Base-by-base conservation (phyloP, 2,888 invertebrate species). In the Hartigia nigra region DNA sequence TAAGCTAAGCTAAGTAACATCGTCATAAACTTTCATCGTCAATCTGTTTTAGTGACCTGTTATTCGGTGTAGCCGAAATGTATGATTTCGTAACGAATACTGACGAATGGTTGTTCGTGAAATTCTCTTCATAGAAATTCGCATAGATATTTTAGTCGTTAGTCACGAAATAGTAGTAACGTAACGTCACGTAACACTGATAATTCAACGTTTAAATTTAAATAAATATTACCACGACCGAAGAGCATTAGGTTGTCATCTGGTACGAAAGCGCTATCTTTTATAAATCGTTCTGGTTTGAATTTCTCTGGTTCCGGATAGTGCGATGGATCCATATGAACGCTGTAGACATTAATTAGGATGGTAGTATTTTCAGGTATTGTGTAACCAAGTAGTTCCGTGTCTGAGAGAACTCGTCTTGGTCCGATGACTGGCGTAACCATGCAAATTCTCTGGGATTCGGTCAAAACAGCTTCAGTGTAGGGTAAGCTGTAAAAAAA, bases 281-380 rank as follows among this genome's bases (percentile, higher is more conserved):
- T 86, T 12, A 95, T 86, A 86, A 95, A 95, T 82, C 95, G 92
- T 86, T 95, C 95, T 0, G 95, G 95, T 4, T 93, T 92, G 86
- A 95, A 95, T 3, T 85, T 89, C 36, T 94, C 91, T 0, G 95
- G 95, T 84, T 95, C 94, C 0, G 91, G 91, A 94, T 94, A 95
- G 79, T 93, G 91, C 1, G 92, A 86, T 36, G 92, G 89, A 85
- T 95, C 94, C 89, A 93, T 92, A 84, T 94, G 93, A 9, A 95
- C 92, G 1, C 94, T 93, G 84, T 93, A 91, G 31, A 94, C 69
- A 76, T 93, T 93, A 0, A 94, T 92, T 12, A 94, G 86, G 23
- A 94, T 85, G 0, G 93, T 92, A 0, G 94, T 88, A 78, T 94
- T 92, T 87, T 93, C 93, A 1, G 94, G 93, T 83, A 95, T 92